Evolutionary conservation across 2,888 invertebrate species (phyloP), one percentile per base, ranked within the genome.

Genomic region (Ornithoptera alexandrae): DNA sequence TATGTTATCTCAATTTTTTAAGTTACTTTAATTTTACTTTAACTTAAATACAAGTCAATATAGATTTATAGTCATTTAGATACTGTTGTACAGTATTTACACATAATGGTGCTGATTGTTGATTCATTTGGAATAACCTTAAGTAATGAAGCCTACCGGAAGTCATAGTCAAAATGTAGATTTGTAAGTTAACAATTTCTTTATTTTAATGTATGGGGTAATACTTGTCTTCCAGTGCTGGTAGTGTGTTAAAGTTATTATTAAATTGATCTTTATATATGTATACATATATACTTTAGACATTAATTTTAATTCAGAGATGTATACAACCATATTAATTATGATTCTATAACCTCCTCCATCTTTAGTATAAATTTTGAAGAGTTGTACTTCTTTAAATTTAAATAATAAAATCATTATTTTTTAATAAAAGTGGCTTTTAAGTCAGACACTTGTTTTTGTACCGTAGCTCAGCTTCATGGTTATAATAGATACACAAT

Each of bases 21-120:
- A 39, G 39, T 61, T 30, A 71, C 68, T 57, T 59, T 72, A 71
- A 73, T 73, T 67, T 56, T 67, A 56, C 64, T 56, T 61, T 68
- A 62, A 57, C 39, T 39, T 46, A 61, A 57, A 59, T 39, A 39
- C 30, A 53, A 70, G 62, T 67, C 60, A 66, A 60, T 53, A 53
- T 70, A 67, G 59, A 2, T 66, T 53, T 56, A 58, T 58, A 59
- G 12, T 62, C 24, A 50, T 57, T 70, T 73, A 72, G 71, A 73
- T 67, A 61, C 53, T 72, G 64, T 71, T 72, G 67, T 72, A 70
- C 60, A 65, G 72, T 70, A 63, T 74, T 71, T 71, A 72, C 71
- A 68, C 63, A 73, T 71, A 74, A 67, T 74, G 71, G 70, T 73
- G 74, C 71, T 71, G 71, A 72, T 70, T 71, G 63, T 64, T 68